phyloP scores from a whole-genome alignment of 2,797 vertebrate genomes.

The Protonibea diacanthus region DNA sequence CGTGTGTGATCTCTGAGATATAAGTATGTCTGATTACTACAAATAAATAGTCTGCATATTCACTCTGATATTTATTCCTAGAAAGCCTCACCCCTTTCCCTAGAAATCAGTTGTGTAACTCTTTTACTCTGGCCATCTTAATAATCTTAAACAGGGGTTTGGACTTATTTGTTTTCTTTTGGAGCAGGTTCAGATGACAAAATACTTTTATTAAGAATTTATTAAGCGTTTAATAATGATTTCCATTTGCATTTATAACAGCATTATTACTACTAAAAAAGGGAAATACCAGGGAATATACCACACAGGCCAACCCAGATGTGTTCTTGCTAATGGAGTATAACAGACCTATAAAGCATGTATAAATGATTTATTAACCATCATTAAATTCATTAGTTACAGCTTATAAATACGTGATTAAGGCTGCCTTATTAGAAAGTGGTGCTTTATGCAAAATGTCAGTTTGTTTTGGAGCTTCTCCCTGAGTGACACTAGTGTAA shows the following conservation, averaged over 20 bases:
- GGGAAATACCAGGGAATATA: background rate
- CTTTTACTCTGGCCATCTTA: background rate
- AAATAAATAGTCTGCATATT: constrained; percentile 4
- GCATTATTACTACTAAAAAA: background rate
- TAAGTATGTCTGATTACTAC: constrained; percentile 42
- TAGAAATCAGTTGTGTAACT: background rate
- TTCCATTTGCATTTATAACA: background rate
- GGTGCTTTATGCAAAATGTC: background rate
- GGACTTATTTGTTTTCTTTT: background rate
- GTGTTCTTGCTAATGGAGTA: background rate
- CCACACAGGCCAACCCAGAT: background rate
- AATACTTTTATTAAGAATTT: background rate
- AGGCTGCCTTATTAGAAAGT: background rate
- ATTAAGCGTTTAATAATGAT: background rate
- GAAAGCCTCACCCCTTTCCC: background rate
- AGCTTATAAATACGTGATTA: background rate
- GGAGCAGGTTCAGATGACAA: background rate
- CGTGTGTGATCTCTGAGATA: constrained; percentile 51
- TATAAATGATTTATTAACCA: background rate
- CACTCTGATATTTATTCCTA: background rate
- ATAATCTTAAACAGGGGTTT: background rate
- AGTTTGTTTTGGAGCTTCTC: background rate
- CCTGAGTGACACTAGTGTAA: background rate
- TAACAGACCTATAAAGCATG: background rate
- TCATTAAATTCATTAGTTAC: background rate